Evolutionary conservation across 2,888 invertebrate genomes (phyloP).

Genomic region (Rhodophaea formosa): DNA sequence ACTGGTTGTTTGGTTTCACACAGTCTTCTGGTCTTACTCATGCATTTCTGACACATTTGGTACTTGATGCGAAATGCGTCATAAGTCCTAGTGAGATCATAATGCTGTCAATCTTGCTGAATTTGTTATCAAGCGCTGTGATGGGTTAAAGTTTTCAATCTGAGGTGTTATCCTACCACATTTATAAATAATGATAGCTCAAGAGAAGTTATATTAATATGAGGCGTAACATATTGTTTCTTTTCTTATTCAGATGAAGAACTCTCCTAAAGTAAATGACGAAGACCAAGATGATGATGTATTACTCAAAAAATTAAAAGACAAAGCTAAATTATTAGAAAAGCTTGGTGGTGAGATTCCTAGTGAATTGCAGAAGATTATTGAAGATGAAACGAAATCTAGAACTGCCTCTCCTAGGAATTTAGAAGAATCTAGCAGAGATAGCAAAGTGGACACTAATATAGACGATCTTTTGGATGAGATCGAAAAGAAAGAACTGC

Average conservation of each 20-base stretch:
- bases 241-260: conserved; percentile 34
- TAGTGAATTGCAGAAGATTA: conserved; percentile 69
- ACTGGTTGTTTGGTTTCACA: conserved; percentile 26
- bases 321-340: conserved; percentile 75
- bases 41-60: conserved; percentile 39
- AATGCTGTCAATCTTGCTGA: conserved; percentile 40
- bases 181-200: neutral
- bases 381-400: conserved; percentile 54
- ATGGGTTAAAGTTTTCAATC: conserved; percentile 79
- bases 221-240: neutral
- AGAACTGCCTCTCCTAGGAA: conserved; percentile 45
- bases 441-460: conserved; percentile 38
- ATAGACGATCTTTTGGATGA: conserved; percentile 68
- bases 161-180: conserved; percentile 46
- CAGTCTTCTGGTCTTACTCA: conserved; percentile 24
- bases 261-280: conserved; percentile 38
- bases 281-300: conserved; percentile 66
- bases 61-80: conserved; percentile 28
- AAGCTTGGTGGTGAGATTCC: conserved; percentile 79
- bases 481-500: conserved; percentile 68
- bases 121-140: conserved; percentile 52
- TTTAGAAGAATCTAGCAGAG: conserved; percentile 37
- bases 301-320: conserved; percentile 65
- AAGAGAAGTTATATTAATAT: neutral
- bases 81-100: conserved; percentile 21